Percentiles rank a stretch among this genome's conserved stretches.
phyloP scores from a whole-genome alignment of 2,113 vertebrate genomes.

The Myrmecobius fasciatus region DNA sequence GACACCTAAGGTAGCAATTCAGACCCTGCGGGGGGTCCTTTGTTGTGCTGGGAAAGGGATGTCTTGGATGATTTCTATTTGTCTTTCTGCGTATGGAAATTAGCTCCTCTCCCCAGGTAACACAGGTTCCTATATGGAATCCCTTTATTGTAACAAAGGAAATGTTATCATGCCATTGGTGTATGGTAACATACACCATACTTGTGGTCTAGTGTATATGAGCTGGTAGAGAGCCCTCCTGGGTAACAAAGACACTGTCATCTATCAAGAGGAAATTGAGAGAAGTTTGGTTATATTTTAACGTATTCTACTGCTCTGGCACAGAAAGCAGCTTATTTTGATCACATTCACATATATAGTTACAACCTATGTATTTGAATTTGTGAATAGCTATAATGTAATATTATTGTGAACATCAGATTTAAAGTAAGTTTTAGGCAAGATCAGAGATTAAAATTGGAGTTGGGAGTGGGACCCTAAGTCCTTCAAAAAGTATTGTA shows the following conservation, averaged over 20 bases:
- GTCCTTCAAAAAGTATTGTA: neutral
- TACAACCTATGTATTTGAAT: neutral
- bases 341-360: neutral
- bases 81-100: neutral
- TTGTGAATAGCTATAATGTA: neutral
- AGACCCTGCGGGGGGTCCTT: neutral
- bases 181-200: neutral
- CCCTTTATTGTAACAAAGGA: neutral
- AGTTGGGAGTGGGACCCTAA: neutral
- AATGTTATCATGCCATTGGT: neutral
- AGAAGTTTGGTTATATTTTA: neutral
- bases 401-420: neutral
- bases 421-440: neutral
- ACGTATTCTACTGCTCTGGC: neutral
- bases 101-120: neutral
- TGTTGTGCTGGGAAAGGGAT: neutral
- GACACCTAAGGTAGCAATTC: neutral
- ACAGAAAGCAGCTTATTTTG: neutral
- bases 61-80: neutral
- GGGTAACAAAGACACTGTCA: neutral
- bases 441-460: neutral
- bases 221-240: neutral
- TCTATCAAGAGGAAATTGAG: neutral
- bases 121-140: neutral
- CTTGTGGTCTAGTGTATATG: neutral